These are phyloP conservation scores for Enteromius fasciolatus DNA, from an alignment of 2,797 vertebrate species.

Conservation along the genomic window DNA sequence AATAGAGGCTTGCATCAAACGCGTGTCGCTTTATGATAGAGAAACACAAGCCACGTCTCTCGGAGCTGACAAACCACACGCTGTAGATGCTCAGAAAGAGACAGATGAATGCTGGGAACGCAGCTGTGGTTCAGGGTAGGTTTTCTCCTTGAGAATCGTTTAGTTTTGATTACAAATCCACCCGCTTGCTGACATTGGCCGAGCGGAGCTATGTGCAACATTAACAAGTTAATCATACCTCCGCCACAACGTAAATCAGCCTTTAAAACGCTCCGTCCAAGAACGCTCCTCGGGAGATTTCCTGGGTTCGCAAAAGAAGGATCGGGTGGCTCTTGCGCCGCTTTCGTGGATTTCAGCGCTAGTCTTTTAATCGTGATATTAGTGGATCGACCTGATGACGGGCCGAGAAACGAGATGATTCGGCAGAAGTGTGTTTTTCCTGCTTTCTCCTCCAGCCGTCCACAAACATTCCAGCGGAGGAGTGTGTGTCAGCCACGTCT, in stretches of 20 bases:
- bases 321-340: constrained; percentile 1
- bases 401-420: neutral
- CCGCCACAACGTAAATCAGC: constrained; percentile 68
- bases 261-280: constrained; percentile 56
- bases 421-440: neutral
- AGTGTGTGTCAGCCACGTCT: constrained; percentile 6
- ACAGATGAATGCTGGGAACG: constrained; percentile 8
- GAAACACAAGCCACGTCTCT: constrained; percentile 20
- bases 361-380: constrained; percentile 24
- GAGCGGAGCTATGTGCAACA: constrained; percentile 57
- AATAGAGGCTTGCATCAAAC: neutral
- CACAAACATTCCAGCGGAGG: constrained; percentile 11
- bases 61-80: constrained; percentile 30
- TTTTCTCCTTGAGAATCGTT: constrained; percentile 58
- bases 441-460: neutral
- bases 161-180: constrained; percentile 67
- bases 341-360: neutral
- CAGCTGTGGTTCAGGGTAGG: constrained; percentile 63
- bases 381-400: neutral
- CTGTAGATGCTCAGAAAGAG: constrained; percentile 29
- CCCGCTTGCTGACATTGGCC: constrained; percentile 74
- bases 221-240: constrained; percentile 61
- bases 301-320: constrained; percentile 54
- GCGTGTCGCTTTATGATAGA: neutral
- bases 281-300: constrained; percentile 57